phyloP scores from a whole-genome alignment of 2,113 vertebrate genomes.

The Progne subis region DNA sequence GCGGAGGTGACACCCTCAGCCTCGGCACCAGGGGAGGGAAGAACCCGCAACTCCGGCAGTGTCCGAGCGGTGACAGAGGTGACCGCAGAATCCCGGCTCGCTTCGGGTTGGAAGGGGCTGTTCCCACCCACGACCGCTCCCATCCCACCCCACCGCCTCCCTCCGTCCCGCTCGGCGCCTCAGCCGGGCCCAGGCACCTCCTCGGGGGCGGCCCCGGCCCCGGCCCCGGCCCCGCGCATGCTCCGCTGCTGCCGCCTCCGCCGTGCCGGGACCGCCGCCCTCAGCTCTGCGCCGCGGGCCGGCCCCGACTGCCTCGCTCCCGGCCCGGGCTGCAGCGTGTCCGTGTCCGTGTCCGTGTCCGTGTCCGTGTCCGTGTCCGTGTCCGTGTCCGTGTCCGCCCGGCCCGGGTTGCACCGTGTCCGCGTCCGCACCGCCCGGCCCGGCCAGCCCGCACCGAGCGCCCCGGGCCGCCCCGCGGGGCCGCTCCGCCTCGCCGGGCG shows the following conservation, averaged over 20 bases:
- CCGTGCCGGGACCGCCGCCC: not conserved
- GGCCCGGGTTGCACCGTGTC: too few relatives aligned
- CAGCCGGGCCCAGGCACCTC: not conserved
- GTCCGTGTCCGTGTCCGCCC: too few relatives aligned
- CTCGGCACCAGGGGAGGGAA: fast-evolving
- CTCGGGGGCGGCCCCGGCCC: not conserved
- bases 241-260: not conserved
- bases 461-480: too few relatives aligned
- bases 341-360: too few relatives aligned
- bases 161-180: not conserved
- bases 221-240: not conserved
- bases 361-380: too few relatives aligned
- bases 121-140: fast-evolving
- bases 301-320: too few relatives aligned
- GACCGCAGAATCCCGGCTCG: fast-evolving
- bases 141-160: not conserved
- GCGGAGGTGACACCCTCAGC: fast-evolving
- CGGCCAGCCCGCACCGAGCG: too few relatives aligned
- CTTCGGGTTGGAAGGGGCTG: fast-evolving
- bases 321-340: too few relatives aligned
- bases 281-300: too few relatives aligned
- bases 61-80: fast-evolving
- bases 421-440: too few relatives aligned
- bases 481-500: too few relatives aligned
- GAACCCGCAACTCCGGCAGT: fast-evolving